phyloP scores from a whole-genome alignment of 2,113 vertebrate species.

The Heterotis niloticus region DNA sequence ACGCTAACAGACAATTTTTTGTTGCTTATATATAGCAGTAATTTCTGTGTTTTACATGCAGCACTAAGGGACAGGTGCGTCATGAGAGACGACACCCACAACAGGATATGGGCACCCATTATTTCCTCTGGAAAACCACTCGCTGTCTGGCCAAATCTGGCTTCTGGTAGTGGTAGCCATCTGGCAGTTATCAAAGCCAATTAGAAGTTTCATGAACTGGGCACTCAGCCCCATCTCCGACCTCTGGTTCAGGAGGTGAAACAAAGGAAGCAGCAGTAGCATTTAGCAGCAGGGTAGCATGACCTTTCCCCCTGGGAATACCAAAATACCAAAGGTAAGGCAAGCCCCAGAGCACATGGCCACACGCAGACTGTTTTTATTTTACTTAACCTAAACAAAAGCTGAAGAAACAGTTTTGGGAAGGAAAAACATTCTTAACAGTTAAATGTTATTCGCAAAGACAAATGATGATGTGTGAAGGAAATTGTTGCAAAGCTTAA shows the following conservation, averaged over 20 bases:
- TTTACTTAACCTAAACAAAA: slow-evolving; percentile 25
- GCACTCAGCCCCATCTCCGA: slow-evolving; percentile 24
- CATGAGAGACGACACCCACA: not conserved
- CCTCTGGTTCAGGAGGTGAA: slow-evolving; percentile 37
- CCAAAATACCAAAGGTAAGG: slow-evolving; percentile 4
- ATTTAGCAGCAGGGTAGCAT: slow-evolving; percentile 37
- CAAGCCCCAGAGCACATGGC: not conserved
- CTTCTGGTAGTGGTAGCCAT: slow-evolving; percentile 45
- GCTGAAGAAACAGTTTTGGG: slow-evolving; percentile 8
- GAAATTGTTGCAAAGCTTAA: slow-evolving; percentile 31
- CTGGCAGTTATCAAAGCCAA: slow-evolving; percentile 62
- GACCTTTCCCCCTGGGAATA: slow-evolving; percentile 34
- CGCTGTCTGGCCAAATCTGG: slow-evolving; percentile 41
- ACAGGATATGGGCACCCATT: not conserved
- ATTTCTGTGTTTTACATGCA: not conserved
- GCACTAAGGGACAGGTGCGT: not conserved
- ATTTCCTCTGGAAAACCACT: not conserved
- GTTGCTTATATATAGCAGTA: not conserved
- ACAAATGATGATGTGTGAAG: slow-evolving; percentile 40
- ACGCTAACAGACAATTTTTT: too few relatives aligned
- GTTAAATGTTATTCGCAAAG: slow-evolving; percentile 25
- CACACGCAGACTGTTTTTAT: not conserved
- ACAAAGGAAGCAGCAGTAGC: slow-evolving; percentile 46
- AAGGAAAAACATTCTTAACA: slow-evolving; percentile 34
- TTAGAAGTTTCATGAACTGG: slow-evolving; percentile 50